Evolutionary conservation across 1,140 invertebrate species (phyloP).

Genomic region (Acromyrmex heyeri): DNA sequence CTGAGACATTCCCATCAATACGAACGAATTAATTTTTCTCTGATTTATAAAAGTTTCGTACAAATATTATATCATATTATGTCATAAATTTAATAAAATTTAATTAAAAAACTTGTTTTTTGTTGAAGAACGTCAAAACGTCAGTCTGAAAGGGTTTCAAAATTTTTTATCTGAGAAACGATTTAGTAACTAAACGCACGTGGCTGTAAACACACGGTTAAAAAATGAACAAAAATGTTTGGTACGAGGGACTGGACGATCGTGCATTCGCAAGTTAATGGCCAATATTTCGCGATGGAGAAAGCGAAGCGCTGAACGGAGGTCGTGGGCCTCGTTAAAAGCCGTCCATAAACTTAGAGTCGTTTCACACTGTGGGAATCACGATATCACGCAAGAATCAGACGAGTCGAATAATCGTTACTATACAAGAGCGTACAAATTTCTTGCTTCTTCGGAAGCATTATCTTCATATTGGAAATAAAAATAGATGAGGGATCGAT

Average conservation of each 20-base stretch:
- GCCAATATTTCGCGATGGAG: conserved; percentile 38
- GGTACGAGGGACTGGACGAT: background rate
- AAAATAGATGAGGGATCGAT: conserved; percentile 17
- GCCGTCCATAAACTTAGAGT: conserved; percentile 20
- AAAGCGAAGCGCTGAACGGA: conserved; percentile 43
- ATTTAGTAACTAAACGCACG: background rate
- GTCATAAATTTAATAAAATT: background rate
- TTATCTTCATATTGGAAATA: conserved; percentile 14
- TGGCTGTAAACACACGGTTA: background rate
- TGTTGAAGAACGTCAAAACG: background rate
- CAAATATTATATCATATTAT: background rate
- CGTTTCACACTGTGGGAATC: conserved; percentile 14
- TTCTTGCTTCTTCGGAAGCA: background rate
- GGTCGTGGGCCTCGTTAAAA: conserved; percentile 23
- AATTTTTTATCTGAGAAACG: background rate
- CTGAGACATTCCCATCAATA: background rate
- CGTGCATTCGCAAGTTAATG: conserved; percentile 39
- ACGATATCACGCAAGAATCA: conserved; percentile 1
- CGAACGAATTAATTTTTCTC: background rate
- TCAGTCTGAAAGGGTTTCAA: background rate
- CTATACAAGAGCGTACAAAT: background rate
- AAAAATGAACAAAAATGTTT: background rate
- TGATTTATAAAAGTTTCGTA: background rate
- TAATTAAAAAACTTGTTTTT: background rate
- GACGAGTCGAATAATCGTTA: conserved; percentile 6